Base-by-base conservation (phyloP, 2,113 vertebrate species). In the Aphyosemion australe region DNA sequence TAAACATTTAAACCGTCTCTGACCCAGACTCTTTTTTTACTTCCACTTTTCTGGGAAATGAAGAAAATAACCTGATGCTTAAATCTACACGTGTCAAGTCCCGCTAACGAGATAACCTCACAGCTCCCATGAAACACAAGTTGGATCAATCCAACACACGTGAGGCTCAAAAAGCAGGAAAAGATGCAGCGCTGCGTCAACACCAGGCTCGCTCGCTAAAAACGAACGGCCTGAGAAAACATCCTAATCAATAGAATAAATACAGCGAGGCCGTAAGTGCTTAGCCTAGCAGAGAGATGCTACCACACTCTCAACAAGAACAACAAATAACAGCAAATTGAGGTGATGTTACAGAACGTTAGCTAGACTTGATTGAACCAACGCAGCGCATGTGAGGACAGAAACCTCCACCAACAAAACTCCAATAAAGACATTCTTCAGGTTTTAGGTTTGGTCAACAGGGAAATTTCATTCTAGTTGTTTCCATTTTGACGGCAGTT, bases 191-290 rank as follows among this genome's bases (percentile, higher is more conserved):
- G 42, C 26, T 21, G 65, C 56, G 45, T 31, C 14, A 54, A 57
- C 59, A 56, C 39, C 72, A 16, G 66, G 75, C 56, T 37, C 26
- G 26, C 48, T 71, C 57, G 18, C 60, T 39, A 26, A 50, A 65
- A 61, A 56, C n/a, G 51, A 65, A 52, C 20, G 15, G 32, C 32
- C 65, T 53, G 5, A 45, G 60, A 14, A 56, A 68, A 73, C 52
- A 59, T 76, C 65, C 46, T 68, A 74, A 72, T 78, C 50, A 64
- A 74, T 67, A 67, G 71, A 82, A 74, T 74, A 78, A 71, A 72
- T 71, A 82, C 13, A 21, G 71, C 62, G 64, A 45, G 10, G 69
- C 65, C 59, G 61, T 20, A 56, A 45, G 50, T 64, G 70, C 18
- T 42, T 58, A 59, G 46, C 64, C 34, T 45, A 54, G 31, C n/a